Evolutionary conservation across 2,888 invertebrate species (phyloP).

Genomic region (Acrocera orbiculus): DNA sequence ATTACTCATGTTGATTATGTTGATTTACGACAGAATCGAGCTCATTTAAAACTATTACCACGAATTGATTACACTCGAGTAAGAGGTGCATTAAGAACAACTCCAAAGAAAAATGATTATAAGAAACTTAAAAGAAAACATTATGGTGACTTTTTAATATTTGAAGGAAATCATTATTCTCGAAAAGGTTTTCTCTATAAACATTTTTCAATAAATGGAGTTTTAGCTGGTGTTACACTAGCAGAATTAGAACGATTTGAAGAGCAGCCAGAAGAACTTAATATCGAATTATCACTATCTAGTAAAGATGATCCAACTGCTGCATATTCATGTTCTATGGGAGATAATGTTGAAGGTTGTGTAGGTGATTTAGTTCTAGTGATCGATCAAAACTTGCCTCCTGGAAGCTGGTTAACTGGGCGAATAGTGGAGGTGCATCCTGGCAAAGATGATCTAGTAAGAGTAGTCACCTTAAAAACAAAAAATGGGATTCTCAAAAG

Average conservation of each 20-base stretch:
- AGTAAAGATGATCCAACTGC: too few relatives aligned
- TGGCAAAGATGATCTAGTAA: conserved; percentile 1
- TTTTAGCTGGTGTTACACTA: too few relatives aligned
- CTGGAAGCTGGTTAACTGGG: neutral
- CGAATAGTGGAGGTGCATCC: conserved; percentile 1
- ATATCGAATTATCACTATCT: conserved; percentile 66
- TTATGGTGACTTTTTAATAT: conserved; percentile 89
- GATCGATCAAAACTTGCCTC: neutral
- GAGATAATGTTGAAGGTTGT: too few relatives aligned
- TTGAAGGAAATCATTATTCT: conserved; percentile 90
- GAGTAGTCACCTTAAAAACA: neutral
- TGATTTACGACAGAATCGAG: too few relatives aligned
- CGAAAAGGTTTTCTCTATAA: conserved; percentile 92
- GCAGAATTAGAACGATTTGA: conserved; percentile 92
- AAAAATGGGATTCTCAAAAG: conserved; percentile 1
- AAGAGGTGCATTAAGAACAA: conserved; percentile 77
- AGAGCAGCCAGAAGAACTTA: conserved; percentile 68
- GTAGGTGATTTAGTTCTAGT: neutral
- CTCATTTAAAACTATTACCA: too few relatives aligned
- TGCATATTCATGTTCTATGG: conserved; percentile 87
- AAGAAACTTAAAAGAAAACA: conserved; percentile 79
- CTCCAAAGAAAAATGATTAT: conserved; percentile 56
- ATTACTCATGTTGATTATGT: too few relatives aligned
- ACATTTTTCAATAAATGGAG: conserved; percentile 83
- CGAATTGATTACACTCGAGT: conserved; percentile 89